Evolutionary conservation across 1,140 invertebrate genomes (phyloP).

Genomic region (Bombus breviceps): DNA sequence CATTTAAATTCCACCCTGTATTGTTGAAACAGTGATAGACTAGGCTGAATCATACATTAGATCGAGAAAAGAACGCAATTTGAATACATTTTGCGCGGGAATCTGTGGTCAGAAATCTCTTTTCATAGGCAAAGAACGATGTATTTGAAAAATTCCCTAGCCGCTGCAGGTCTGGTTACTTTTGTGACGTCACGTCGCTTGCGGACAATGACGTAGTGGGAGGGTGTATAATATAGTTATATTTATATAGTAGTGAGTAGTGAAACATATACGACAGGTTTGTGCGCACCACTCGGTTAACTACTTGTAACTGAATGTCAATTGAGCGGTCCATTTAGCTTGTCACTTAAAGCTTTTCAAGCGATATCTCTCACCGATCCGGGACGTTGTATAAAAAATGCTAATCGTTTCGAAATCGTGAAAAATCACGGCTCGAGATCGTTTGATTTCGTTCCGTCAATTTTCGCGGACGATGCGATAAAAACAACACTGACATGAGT

Average conservation of each 20-base stretch:
- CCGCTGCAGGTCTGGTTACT: neutral
- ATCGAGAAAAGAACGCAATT: too few species aligned
- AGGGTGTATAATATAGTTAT: neutral
- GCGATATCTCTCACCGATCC: conserved; percentile 16
- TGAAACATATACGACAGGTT: conserved; percentile 49
- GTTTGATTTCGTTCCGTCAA: neutral
- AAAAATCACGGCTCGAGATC: neutral
- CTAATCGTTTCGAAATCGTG: conserved; percentile 2
- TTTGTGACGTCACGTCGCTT: conserved; percentile 1
- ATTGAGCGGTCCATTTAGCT: conserved; percentile 66
- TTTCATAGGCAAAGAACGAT: neutral
- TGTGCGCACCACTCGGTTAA: conserved; percentile 57
- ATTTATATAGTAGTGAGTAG: conserved; percentile 8
- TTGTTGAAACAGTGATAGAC: neutral
- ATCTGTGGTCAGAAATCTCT: neutral
- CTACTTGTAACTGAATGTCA: conserved; percentile 63
- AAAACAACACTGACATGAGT: conserved; percentile 65
- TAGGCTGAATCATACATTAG: too few species aligned
- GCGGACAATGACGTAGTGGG: neutral
- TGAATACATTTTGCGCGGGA: conserved; percentile 5
- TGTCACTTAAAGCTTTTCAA: conserved; percentile 65
- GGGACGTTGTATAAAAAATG: conserved; percentile 44
- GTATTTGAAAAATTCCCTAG: conserved; percentile 17
- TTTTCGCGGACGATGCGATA: conserved; percentile 13
- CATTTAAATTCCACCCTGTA: neutral